Evolutionary conservation across 2,113 vertebrate species (phyloP), one percentile per base, ranked within the genome.

Genomic region (Ammodytes marinus): DNA sequence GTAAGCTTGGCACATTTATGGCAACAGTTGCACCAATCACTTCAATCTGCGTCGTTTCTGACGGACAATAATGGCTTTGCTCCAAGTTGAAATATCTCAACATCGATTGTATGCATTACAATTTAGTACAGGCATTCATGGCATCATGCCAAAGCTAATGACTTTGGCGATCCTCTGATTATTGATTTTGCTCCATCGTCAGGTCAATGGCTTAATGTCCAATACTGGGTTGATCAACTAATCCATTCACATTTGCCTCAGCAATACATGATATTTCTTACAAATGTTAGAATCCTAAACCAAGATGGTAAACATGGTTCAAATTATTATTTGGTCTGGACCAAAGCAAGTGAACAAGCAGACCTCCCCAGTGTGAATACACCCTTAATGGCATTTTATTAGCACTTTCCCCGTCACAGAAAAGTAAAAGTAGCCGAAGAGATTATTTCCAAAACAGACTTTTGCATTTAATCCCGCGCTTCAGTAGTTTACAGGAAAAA

Each of bases 401-500:
- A 45, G 59, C 45, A 27, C 19, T 58, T 69, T 68, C 5, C 47
- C 46, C 15, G 3, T 27, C 27, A 27, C 50, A 46, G 54, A 66
- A 71, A 67, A 77, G 1, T 80, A 77, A 74, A 2, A 42, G 65
- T 40, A 55, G 53, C 50, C 47, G 45, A 0, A 7, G 13, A 42
- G 27, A 55, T 61, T 1, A 11, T 49, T 89, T 83, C 67, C 45
- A 85, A 89, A 88, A 85, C 50, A 3, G 8, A 74, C 46, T 53
- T 70, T 82, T 74, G 74, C 43, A 68, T 92, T 92, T 92, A 86
- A 85, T 90, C 50, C 47, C 72, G 58, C 2, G 39, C 65, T 79
- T 86, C 27, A 47, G 78, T 67, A 79, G 65, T 14, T 83, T 45
- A 89, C 80, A 87, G 43, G 70, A 75, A 83, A 90, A 80, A 84